Base-by-base conservation (phyloP, 2,888 invertebrate genomes). In the Megastigmus dorsalis region DNA sequence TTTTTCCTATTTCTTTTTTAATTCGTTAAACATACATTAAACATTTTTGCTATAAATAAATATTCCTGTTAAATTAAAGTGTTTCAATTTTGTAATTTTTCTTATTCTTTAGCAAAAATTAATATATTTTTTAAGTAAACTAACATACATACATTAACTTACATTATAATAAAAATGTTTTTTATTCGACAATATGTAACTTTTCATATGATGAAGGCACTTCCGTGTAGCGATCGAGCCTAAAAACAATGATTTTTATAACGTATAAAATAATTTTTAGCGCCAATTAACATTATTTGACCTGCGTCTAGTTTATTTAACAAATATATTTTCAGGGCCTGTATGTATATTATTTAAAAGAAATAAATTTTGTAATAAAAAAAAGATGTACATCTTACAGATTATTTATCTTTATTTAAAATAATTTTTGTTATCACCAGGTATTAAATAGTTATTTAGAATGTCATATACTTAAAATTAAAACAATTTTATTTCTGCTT, bases 401-500 rank as follows among this genome's bases (percentile, higher is more conserved):
- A 7, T 54, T 45, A 54, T 45, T 52, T 66, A 45, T 45, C 4
- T 18, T 48, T 45, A 28, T 23, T 38, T n/a, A n/a, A 54, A 26
- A 36, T 55, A 57, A 9, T 13, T n/a, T 28, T 52, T 10, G 3
- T n/a, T 18, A 43, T 20, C 20, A n/a, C 20, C 1, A 45, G 38
- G 30, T 3, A 41, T 18, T 15, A 38, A 43, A n/a, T n/a, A 36
- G 54, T 54, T 0, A 23, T 38, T 15, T 33, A 43, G 5, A 20
- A 63, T 6, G 10, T 23, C 18, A 43, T 57, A n/a, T 38, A 48
- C n/a, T n/a, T 74, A 74, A 74, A 74, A 74, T 74, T 74, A 74
- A 74, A 74, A 74, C 74, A 74, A 72, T 76, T 76, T 76, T 76
- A 76, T 76, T 76, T 76, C 67, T 73, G 59, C 52, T 41, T 68